These are phyloP conservation scores for Hippocampus zosterae DNA, from an alignment of 2,113 vertebrate genomes.

Conservation along the genomic window DNA sequence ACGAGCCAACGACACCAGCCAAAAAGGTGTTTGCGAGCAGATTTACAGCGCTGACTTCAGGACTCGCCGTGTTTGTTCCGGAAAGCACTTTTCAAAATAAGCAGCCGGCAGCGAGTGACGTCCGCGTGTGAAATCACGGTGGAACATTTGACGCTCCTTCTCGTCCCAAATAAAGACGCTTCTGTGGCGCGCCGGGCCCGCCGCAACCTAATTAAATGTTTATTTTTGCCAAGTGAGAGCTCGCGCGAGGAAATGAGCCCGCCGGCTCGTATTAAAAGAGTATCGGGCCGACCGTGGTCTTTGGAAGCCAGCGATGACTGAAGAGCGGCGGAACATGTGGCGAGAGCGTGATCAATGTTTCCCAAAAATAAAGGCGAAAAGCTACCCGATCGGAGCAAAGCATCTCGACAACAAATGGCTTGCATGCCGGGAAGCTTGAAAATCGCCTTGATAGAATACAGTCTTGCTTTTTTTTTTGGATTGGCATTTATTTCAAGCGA, in stretches of 20 bases:
- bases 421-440: too few species aligned
- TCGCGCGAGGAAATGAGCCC: too few species aligned
- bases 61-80: neutral
- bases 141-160: slow-evolving; percentile 47
- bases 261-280: too few species aligned
- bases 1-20: neutral
- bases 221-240: slow-evolving; percentile 9
- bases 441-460: too few species aligned
- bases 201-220: slow-evolving; percentile 16
- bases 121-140: slow-evolving; percentile 35
- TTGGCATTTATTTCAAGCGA: neutral
- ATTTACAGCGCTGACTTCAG: slow-evolving; percentile 5
- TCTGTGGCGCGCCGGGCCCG: slow-evolving; percentile 16
- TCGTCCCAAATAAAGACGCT: slow-evolving; percentile 30
- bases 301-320: neutral
- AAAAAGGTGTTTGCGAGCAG: neutral
- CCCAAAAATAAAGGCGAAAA: too few species aligned
- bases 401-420: too few species aligned
- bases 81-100: slow-evolving; percentile 10
- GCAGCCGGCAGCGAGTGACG: slow-evolving; percentile 3
- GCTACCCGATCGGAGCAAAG: too few species aligned
- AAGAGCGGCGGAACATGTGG: neutral
- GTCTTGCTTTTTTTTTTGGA: neutral
- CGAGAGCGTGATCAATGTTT: too few species aligned
- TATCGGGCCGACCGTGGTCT: too few species aligned